These are phyloP conservation scores for Pogonomyrmex californicus DNA, from an alignment of 1,140 invertebrate genomes.

Conservation along the genomic window DNA sequence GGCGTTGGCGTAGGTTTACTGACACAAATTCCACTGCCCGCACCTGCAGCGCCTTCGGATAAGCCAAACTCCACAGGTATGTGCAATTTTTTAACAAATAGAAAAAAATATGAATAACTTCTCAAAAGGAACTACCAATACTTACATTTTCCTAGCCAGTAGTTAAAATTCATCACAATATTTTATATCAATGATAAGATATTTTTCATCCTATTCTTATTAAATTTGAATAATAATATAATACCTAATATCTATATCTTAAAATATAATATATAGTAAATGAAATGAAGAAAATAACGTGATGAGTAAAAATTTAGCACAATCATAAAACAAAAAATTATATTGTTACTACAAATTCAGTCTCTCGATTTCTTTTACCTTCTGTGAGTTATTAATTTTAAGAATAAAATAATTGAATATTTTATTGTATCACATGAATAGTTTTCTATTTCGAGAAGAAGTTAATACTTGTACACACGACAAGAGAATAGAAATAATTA, in stretches of 20 bases:
- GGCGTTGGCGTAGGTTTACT: conserved; percentile 84
- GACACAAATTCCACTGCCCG: conserved; percentile 86
- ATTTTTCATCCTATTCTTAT: neutral
- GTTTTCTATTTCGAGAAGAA: neutral
- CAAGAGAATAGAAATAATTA: neutral
- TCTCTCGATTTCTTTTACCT: neutral
- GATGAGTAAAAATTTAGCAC: neutral
- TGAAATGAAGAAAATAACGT: neutral
- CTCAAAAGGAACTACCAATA: neutral
- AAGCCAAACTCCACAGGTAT: conserved; percentile 85
- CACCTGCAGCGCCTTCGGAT: conserved; percentile 84
- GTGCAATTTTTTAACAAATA: conserved; percentile 13
- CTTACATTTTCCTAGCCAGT: neutral
- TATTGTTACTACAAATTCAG: neutral
- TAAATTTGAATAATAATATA: conserved; percentile 13
- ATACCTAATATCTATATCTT: no score
- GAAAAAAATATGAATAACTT: neutral
- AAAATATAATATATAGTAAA: neutral
- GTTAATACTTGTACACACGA: neutral
- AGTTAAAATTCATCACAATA: neutral
- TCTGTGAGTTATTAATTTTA: neutral
- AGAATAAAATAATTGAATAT: neutral
- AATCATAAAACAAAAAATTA: neutral
- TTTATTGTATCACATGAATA: neutral
- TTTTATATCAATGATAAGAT: neutral